Evolutionary conservation across 2,113 vertebrate genomes (phyloP).

Genomic region (Bettongia penicillata): DNA sequence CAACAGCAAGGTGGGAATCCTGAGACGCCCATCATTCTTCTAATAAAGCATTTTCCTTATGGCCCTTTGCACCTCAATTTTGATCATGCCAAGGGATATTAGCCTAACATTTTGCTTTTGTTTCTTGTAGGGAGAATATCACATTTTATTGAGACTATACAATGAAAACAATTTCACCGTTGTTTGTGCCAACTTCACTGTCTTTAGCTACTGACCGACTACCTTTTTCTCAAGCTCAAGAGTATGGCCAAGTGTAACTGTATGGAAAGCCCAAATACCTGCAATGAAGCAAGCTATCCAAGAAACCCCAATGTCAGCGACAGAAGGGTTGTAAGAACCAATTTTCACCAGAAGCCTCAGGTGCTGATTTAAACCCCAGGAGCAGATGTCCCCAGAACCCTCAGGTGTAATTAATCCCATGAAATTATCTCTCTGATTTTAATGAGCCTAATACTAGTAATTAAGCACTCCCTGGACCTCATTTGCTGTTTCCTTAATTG

Average conservation of each 20-base stretch:
- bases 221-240: neutral
- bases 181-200: conserved; percentile 77
- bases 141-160: conserved; percentile 71
- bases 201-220: conserved; percentile 69
- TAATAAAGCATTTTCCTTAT: neutral
- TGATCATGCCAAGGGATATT: fast-evolving
- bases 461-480: neutral
- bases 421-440: neutral
- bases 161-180: conserved; percentile 74
- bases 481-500: neutral
- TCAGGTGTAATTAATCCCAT: conserved; percentile 44
- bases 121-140: conserved; percentile 82
- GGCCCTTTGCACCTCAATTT: neutral
- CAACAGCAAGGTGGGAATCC: neutral
- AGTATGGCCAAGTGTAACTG: fast-evolving
- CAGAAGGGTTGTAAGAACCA: conserved; percentile 23
- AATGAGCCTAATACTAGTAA: neutral
- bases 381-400: conserved; percentile 41
- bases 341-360: neutral
- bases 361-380: neutral
- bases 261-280: fast-evolving
- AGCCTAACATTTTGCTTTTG: conserved; percentile 52
- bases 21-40: fast-evolving
- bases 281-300: neutral
- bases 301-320: neutral